Conservation (phyloP, 2,113 vertebrate species). For the Pterocles orientalis region DNA sequence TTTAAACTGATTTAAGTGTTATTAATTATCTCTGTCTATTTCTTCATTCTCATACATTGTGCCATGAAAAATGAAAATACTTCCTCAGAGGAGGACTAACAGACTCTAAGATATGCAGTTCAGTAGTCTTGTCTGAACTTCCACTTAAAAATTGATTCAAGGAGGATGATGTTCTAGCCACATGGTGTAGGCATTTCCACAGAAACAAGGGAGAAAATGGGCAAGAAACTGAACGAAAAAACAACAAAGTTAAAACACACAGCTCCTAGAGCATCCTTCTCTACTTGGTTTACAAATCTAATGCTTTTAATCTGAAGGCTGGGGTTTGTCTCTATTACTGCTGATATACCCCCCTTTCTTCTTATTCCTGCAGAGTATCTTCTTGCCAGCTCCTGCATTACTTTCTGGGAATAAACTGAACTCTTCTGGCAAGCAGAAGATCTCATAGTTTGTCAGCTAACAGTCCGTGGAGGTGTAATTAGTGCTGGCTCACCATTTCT, state of each 20-base stretch:
- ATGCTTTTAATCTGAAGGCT: neutral
- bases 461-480: neutral
- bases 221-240: neutral
- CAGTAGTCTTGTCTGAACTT: neutral
- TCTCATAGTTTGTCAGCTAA: neutral
- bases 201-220: neutral
- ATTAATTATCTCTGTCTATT: neutral
- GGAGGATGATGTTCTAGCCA: neutral
- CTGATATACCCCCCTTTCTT: neutral
- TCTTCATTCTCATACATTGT: neutral
- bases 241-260: neutral
- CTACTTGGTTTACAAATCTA: neutral
- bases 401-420: slow-evolving; percentile 1
- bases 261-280: neutral
- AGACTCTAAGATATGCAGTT: neutral
- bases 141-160: neutral
- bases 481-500: neutral
- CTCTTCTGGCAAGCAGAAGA: neutral
- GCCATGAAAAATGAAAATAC: neutral
- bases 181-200: neutral
- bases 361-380: neutral
- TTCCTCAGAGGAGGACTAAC: neutral
- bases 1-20: neutral
- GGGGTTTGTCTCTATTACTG: neutral
- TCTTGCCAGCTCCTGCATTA: neutral